Evolutionary conservation across 2,797 vertebrate species (phyloP), one percentile per base, ranked within the genome.

Genomic region (Hydrophis major): DNA sequence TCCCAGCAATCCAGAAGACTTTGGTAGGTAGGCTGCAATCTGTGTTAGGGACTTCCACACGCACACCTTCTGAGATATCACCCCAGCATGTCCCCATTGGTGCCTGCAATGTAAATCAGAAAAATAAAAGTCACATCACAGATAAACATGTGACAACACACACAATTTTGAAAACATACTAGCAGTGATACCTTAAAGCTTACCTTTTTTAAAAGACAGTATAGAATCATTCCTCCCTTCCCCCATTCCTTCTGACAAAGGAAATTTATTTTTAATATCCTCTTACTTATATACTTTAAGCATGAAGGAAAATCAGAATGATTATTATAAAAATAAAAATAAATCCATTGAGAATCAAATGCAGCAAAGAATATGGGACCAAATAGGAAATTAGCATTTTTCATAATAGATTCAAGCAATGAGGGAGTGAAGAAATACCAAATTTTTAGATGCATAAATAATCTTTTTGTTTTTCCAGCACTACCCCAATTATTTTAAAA

Each of bases 1-100:
- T 98, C 95, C 98, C 98, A 97, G 99, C 99, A 96, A 99, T 99
- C 99, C 99, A 99, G 98, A 99, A 99, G 95, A 99, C 99, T 97
- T 99, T 99, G 90, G 98, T 98, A 96, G 98, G 98, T 90, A 99
- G 97, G 97, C 95, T 99, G 97, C 98, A 98, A 95, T 99, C 99
- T 0, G 98, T 98, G 97, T 99, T 99, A 61, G 98, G 98, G 95
- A 99, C 98, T 97, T 99, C 99, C 88, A 99, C 98, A 97, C 99
- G 97, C 90, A 99, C 98, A 93, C 99, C 98, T 96, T 99, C 99
- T 88, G 98, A 97, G 94, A 99, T 98, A 95, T 98, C 98, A 94
- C 98, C 98, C 99, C 99, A 99, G 97, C 98, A 99, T 14, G 97
- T 98, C 89, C 98, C 98, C 99, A 99, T 99, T 20, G 99, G 99